Base-by-base conservation (phyloP, 2,113 vertebrate species). In the Amblyopsis rosae region DNA sequence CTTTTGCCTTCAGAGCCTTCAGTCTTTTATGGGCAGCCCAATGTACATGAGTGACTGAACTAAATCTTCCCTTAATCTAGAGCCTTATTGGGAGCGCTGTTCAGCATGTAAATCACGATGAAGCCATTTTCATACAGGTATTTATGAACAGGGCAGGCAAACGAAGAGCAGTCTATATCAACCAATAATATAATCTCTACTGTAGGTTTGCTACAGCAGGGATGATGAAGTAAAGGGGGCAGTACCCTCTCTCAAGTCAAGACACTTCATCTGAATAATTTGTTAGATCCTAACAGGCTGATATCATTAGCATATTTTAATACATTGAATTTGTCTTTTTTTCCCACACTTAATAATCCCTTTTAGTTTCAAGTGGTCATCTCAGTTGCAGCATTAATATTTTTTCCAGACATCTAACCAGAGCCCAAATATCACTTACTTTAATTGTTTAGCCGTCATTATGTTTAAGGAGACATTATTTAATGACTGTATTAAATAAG, bases 61-160 rank as follows among this genome's bases (percentile, higher is more conserved):
- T 95, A 96, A 94, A 95, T 94, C 93, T 93, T 94, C 89, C 91
- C 88, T 85, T 90, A 95, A 95, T 96, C 94, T 96, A 81, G 83
- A 91, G 88, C 92, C 92, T 95, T 95, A 94, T 95, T 95, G 93
- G 92, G 90, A 85, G 87, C 84, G 79, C 89, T 92, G 85, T 87
- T 84, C 90, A 90, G 92, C 94, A 95, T 96, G 94, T 91, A 94
- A 95, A 95, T 95, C 93, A 93, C 90, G 84, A 73, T 73, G 90
- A 88, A 87, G 85, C 84, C 86, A 89, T 94, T 94, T 94, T 93
- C 92, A 90, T 86, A 91, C 91, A 89, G 53, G 46, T 82, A 92
- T 91, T 88, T 94, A 93, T 92, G 84, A 92, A 91, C 92, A 90
- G 80, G 73, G 90, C 92, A 90, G 80, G 73, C 60, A 64, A 3